Evolutionary conservation across 2,888 invertebrate genomes (phyloP).

Genomic region (Calliphora vomitoria): DNA sequence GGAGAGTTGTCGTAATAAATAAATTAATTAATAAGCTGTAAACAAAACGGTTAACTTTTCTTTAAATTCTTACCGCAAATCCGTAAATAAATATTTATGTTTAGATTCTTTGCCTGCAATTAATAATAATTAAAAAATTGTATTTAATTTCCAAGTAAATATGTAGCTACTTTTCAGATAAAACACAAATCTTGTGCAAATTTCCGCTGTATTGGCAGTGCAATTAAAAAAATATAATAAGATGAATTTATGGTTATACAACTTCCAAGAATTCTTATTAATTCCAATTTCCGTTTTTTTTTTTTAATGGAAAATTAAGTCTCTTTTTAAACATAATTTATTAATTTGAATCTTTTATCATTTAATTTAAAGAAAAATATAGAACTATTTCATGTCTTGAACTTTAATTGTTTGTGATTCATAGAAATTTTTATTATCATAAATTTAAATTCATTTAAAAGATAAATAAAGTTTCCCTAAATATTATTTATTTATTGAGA

Average conservation of each 20-base stretch:
- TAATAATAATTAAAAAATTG: background rate
- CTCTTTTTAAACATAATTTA: no score
- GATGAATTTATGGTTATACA: background rate
- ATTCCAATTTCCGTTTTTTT: slow-evolving; percentile 8
- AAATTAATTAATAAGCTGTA: background rate
- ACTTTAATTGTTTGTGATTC: no score
- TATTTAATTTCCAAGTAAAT: slow-evolving; percentile 9
- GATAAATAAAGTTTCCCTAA: no score
- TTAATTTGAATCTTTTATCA: no score
- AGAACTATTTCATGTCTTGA: no score
- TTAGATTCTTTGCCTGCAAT: background rate
- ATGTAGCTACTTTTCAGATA: background rate
- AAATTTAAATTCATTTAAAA: no score
- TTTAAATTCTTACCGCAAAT: background rate
- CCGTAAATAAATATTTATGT: background rate
- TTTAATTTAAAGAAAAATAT: no score
- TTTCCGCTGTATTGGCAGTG: background rate
- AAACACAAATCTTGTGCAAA: slow-evolving; percentile 8
- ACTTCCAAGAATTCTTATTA: background rate
- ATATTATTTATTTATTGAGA: no score
- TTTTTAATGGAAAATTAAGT: background rate
- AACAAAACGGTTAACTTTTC: background rate
- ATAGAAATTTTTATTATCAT: no score
- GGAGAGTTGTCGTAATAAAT: background rate
- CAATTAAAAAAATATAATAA: background rate